Conservation (phyloP, 2,888 invertebrate species). For the Eupelmus urozonus region DNA sequence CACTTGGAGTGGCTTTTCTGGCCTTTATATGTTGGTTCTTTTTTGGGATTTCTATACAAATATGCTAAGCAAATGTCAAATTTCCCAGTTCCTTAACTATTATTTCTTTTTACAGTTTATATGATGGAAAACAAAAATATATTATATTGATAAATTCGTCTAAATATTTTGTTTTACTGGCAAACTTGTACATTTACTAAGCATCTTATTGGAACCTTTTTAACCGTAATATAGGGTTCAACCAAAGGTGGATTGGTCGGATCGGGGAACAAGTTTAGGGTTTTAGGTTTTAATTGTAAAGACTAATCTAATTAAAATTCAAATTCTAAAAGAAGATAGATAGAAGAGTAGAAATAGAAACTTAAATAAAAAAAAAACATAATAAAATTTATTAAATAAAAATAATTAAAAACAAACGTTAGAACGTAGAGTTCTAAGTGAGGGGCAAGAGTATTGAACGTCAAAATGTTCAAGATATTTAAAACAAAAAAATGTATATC, state of each 20-base stretch:
- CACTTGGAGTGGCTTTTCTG: slow-evolving; percentile 41
- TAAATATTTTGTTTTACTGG: background rate
- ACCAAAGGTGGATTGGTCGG: background rate
- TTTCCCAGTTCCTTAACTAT: background rate
- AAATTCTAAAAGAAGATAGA: slow-evolving; percentile 29
- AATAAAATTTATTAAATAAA: slow-evolving; percentile 1
- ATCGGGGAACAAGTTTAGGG: background rate
- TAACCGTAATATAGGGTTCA: background rate
- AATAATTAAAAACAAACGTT: slow-evolving; percentile 24
- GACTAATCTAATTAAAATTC: slow-evolving; percentile 31
- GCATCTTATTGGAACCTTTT: slow-evolving; percentile 4
- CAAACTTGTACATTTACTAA: slow-evolving; percentile 2
- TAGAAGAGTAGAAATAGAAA: background rate
- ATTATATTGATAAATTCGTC: background rate
- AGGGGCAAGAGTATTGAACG: slow-evolving; percentile 26
- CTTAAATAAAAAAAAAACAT: background rate
- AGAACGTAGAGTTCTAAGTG: slow-evolving; percentile 10
- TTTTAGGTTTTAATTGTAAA: slow-evolving; percentile 2
- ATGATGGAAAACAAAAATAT: background rate
- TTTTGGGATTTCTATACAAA: slow-evolving; percentile 2
- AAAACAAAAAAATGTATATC: slow-evolving; percentile 2
- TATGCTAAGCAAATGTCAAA: slow-evolving; percentile 22
- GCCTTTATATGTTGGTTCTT: slow-evolving; percentile 25
- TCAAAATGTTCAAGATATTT: slow-evolving; percentile 38
- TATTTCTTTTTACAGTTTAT: background rate